phyloP scores from a whole-genome alignment of 30 jellyfish, hydroid and myxozoan genomes.

The Nemopilema nomurai region DNA sequence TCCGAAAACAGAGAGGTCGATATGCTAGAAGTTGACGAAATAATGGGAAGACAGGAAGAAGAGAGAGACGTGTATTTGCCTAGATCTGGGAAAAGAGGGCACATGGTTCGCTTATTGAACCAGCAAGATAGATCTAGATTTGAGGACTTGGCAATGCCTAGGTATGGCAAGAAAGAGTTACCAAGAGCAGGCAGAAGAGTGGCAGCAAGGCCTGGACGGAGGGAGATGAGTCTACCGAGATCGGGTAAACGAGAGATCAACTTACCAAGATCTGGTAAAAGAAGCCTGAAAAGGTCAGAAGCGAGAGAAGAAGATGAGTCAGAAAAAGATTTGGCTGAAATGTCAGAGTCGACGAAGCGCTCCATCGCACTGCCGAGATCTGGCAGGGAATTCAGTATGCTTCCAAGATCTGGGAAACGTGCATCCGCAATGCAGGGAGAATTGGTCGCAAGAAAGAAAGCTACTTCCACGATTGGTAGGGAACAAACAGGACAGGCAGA shows the following conservation, averaged over 20 bases:
- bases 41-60: neutral
- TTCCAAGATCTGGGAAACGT: slow-evolving; percentile 43
- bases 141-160: slow-evolving; percentile 3
- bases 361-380: neutral
- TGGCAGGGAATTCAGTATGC: neutral
- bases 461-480: neutral
- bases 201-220: slow-evolving; percentile 10
- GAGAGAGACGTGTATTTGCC: slow-evolving; percentile 10
- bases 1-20: neutral
- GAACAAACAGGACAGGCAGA: too few relatives aligned
- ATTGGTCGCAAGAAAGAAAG: too few relatives aligned
- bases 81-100: slow-evolving; percentile 16
- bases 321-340: neutral
- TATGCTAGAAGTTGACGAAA: neutral
- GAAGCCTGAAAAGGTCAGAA: slow-evolving; percentile 8
- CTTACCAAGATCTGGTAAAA: slow-evolving; percentile 35
- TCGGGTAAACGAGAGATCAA: slow-evolving; percentile 32
- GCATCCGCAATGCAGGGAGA: neutral
- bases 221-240: slow-evolving; percentile 19
- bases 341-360: neutral
- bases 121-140: neutral
- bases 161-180: slow-evolving; percentile 38
- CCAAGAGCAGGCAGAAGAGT: slow-evolving; percentile 35
- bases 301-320: neutral
- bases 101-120: neutral